Evolutionary conservation across 2,797 vertebrate species (phyloP).

Genomic region (Neopelma chrysocephalum): DNA sequence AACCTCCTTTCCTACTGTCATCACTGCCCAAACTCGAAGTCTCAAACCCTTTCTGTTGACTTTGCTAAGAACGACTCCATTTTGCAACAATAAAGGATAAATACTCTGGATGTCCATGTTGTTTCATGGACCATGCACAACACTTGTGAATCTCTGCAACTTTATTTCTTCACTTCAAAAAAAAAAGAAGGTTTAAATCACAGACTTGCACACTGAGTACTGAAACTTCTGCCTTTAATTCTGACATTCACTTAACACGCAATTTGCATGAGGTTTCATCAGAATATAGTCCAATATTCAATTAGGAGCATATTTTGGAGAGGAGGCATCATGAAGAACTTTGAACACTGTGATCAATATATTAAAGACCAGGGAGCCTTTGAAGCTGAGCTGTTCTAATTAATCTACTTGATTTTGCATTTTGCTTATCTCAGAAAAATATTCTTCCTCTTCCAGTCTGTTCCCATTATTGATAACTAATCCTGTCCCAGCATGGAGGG

Average conservation of each 20-base stretch:
- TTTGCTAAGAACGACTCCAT: not conserved
- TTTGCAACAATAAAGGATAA: not conserved
- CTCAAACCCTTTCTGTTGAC: not conserved
- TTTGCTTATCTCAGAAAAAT: constrained; percentile 8
- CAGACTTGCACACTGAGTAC: not conserved
- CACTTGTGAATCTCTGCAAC: not conserved
- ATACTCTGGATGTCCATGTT: not conserved
- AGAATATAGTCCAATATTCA: not conserved
- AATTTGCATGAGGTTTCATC: not conserved
- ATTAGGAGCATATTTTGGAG: not conserved
- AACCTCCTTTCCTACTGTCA: not conserved
- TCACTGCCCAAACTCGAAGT: accelerated
- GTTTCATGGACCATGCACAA: not conserved
- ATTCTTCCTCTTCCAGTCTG: not conserved
- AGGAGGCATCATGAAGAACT: not conserved
- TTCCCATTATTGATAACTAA: not conserved
- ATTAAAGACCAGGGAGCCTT: not conserved
- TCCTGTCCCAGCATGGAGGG: not conserved
- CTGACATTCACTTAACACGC: not conserved
- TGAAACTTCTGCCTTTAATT: not conserved
- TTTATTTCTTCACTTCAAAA: not conserved
- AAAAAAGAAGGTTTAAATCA: not conserved
- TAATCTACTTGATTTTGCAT: not conserved
- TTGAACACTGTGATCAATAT: not conserved
- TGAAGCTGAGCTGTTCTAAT: constrained; percentile 1